A percentile compares a stretch with the other conserved stretches of the same genome.
These are phyloP conservation scores for Pocillopora damicornis DNA, from an alignment of 64 coral and sea anemone species.

Conservation along the genomic window DNA sequence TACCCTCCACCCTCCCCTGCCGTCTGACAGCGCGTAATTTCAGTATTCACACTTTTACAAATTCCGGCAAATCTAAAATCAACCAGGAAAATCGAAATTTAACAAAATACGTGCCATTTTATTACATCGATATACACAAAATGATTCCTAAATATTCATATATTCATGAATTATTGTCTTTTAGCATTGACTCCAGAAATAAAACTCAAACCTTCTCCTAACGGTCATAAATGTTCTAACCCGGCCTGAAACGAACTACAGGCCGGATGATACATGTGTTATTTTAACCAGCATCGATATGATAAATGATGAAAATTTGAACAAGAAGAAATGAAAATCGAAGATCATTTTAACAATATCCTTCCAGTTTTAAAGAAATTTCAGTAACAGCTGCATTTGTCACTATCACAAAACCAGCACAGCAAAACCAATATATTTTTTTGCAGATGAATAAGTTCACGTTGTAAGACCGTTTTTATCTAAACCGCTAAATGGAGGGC, in stretches of 20 bases:
- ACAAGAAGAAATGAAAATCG: no score
- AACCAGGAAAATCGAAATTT: background rate
- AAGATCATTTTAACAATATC: background rate
- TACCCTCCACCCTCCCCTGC: no score
- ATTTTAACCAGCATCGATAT: background rate
- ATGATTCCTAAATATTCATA: constrained; percentile 1
- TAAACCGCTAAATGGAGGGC: background rate
- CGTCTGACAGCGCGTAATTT: no score
- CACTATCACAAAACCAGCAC: background rate
- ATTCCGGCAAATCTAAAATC: no score
- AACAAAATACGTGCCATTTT: constrained; percentile 5
- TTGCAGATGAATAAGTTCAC: background rate
- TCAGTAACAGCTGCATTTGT: background rate
- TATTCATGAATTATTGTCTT: background rate
- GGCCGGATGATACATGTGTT: background rate
- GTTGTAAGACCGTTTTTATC: background rate
- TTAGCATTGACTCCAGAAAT: background rate
- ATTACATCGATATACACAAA: constrained; percentile 8
- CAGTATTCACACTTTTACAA: no score
- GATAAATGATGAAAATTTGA: background rate
- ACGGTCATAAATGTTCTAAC: background rate
- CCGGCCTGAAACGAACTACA: background rate
- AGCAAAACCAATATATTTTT: background rate
- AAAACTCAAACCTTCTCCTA: background rate
- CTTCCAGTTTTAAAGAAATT: background rate